phyloP scores from a whole-genome alignment of 1,140 invertebrate species.

The Hydropsyche tenuis region DNA sequence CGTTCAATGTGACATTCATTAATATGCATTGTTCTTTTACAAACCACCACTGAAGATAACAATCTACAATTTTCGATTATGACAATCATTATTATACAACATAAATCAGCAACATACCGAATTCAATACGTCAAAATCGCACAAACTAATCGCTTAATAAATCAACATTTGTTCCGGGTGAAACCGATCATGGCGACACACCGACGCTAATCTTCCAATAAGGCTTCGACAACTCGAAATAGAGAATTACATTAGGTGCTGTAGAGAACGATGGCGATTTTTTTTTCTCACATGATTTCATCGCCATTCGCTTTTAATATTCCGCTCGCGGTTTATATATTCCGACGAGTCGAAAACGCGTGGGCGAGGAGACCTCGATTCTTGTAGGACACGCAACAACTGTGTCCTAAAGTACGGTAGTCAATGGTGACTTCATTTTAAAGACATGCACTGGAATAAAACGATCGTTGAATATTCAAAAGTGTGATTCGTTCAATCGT shows the following conservation, averaged over 20 bases:
- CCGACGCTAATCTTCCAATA: slow-evolving; percentile 41
- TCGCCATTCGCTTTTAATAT: slow-evolving; percentile 11
- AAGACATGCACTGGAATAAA: background rate
- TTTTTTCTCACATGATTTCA: slow-evolving; percentile 10
- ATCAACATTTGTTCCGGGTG: slow-evolving; percentile 36
- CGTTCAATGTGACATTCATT: no score
- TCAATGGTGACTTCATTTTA: background rate
- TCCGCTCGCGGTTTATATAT: slow-evolving; percentile 1
- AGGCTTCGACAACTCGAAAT: slow-evolving; percentile 35
- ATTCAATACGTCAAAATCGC: no score
- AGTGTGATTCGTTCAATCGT: background rate
- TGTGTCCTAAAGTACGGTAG: background rate
- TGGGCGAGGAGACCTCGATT: slow-evolving; percentile 46
- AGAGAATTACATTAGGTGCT: background rate
- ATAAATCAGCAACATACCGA: no score
- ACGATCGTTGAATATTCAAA: slow-evolving; percentile 29
- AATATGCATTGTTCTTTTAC: no score
- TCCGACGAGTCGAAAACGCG: slow-evolving; percentile 17
- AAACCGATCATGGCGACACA: slow-evolving; percentile 34
- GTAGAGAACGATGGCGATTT: slow-evolving; percentile 1
- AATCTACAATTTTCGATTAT: no score
- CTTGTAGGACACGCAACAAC: slow-evolving; percentile 25
- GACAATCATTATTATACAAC: no score
- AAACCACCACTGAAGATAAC: no score
- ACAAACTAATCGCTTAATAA: no score